Evolutionary conservation across 2,113 vertebrate species (phyloP).

Genomic region (Morphnarchus princeps): DNA sequence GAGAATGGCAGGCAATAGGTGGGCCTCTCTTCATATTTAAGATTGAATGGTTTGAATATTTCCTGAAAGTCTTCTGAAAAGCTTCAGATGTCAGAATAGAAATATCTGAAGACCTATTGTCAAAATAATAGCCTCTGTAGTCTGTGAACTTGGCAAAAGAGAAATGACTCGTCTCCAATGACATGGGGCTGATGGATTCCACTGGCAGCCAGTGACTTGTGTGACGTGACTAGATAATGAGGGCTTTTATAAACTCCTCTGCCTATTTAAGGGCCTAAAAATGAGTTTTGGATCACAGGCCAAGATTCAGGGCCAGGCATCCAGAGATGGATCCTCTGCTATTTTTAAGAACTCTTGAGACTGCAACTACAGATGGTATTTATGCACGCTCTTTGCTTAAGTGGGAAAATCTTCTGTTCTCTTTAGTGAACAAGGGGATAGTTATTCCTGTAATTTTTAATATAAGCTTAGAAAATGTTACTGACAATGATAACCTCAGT

Average conservation of each 20-base stretch:
- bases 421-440: background rate
- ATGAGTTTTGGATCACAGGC: background rate
- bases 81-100: background rate
- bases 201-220: background rate
- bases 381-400: background rate
- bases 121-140: background rate
- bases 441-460: conserved; percentile 30
- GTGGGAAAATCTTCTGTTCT: background rate
- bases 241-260: background rate
- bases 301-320: background rate
- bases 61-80: background rate
- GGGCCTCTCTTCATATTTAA: background rate
- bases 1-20: background rate
- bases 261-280: conserved; percentile 6
- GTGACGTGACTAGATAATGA: background rate
- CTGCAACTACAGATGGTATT: background rate
- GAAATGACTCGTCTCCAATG: background rate
- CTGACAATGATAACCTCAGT: background rate
- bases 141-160: background rate
- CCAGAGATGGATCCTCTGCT: background rate
- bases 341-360: background rate
- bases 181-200: background rate
- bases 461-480: background rate
- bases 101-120: background rate
- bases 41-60: background rate